Conservation (phyloP, 2,113 vertebrate species). For the Crotalus viridis region DNA sequence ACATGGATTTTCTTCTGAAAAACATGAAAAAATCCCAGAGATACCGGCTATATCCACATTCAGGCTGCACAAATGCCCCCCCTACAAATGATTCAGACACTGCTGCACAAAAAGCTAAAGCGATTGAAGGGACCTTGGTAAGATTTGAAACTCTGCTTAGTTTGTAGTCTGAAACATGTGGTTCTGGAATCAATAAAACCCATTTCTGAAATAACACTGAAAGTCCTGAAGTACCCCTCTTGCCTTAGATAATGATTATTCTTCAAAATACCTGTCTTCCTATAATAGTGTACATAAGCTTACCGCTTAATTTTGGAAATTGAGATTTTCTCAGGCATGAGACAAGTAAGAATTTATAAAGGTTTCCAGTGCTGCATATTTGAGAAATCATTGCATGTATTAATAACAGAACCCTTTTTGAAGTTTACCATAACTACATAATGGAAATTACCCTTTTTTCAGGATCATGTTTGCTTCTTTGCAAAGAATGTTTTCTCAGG, state of each 20-base stretch:
- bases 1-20: background rate
- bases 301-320: background rate
- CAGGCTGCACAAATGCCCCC: background rate
- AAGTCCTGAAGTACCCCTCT: background rate
- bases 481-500: constrained; percentile 84
- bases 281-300: background rate
- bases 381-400: background rate
- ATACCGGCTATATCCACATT: background rate
- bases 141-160: background rate
- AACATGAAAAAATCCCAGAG: background rate
- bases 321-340: background rate
- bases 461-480: constrained; percentile 84
- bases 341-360: background rate
- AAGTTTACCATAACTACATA: background rate
- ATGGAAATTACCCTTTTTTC: background rate
- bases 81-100: background rate
- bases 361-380: background rate
- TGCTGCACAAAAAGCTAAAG: background rate
- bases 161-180: background rate
- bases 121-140: background rate
- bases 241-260: background rate
- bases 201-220: background rate
- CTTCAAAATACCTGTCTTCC: constrained; percentile 26
- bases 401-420: constrained; percentile 14
- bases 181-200: background rate